Evolutionary conservation across 2,113 vertebrate species (phyloP), one percentile per base, ranked within the genome.

Genomic region (Pithys albifrons): DNA sequence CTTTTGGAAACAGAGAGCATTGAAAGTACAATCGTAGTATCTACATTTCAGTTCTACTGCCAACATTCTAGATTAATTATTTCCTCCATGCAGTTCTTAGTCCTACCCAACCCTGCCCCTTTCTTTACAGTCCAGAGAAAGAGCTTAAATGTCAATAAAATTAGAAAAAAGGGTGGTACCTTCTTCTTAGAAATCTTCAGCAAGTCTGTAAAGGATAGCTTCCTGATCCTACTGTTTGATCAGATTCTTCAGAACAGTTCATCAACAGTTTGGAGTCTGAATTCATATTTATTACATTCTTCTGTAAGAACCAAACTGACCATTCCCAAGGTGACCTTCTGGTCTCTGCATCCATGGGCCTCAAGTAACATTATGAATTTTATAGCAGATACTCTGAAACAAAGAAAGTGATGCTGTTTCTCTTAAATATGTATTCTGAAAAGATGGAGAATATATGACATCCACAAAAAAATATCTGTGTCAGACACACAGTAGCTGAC

Each of bases 361-460:
- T 69, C 49, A 83, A 64, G 29, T 20, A 62, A 27, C 5, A 29
- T 55, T 45, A 39, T 19, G 39, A 58, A 41, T 7, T 54, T 35
- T 39, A 64, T 3, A 67, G 51, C 33, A 54, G 25, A 48, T 67
- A 65, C 5, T 73, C 28, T 64, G 35, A 15, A 80, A 48, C 9
- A 67, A 78, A 71, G 29, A 28, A 37, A 91, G 11, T 33, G 6
- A 61, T 41, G 11, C 1, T 29, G 3, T 61, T 94, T 64, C 48
- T 65, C 24, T 64, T 57, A 35, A 46, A 18, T 8, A 33, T 10
- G 6, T 41, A n/a, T 59, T 76, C 29, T 25, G 39, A 83, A 72
- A 74, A 85, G 9, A 9, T 0, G 0, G 58, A 28, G 12, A 51
- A 48, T 28, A 31, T 2, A 31, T 15, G 31, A 27, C 20, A 64